A percentile compares a stretch with the other conserved stretches of the same genome.
Conservation (phyloP, 2,888 invertebrate species). For the Diplazon laetatorius region DNA sequence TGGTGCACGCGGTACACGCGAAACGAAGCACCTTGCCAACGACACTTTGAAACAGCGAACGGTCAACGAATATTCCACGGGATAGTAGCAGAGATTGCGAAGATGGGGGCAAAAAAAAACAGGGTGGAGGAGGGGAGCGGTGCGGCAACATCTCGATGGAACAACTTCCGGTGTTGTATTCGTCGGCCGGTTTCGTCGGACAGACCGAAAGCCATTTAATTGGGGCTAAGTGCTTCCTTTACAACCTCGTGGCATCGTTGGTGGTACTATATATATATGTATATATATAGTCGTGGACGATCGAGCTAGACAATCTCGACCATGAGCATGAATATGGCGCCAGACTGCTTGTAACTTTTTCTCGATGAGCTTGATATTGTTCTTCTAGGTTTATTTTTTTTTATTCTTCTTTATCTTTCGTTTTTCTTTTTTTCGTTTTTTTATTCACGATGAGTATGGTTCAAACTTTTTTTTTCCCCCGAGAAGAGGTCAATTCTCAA, state of each 20-base stretch:
- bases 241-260: background rate
- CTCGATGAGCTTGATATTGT: background rate
- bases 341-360: background rate
- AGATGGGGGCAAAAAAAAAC: too few relatives aligned
- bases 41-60: slow-evolving; percentile 41
- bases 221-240: slow-evolving; percentile 42
- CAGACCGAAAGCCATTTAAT: slow-evolving; percentile 18
- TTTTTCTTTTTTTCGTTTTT: too few relatives aligned
- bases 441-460: too few relatives aligned
- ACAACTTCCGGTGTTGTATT: slow-evolving; percentile 28
- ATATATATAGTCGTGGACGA: slow-evolving; percentile 2
- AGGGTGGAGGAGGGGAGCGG: too few relatives aligned
- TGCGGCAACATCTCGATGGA: background rate
- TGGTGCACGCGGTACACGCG: background rate
- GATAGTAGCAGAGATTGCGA: slow-evolving; percentile 50
- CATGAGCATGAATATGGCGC: background rate
- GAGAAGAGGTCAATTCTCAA: too few relatives aligned
- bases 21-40: slow-evolving; percentile 30
- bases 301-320: slow-evolving; percentile 2
- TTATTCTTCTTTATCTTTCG: background rate
- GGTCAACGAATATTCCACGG: slow-evolving; percentile 55
- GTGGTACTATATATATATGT: too few relatives aligned
- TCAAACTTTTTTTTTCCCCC: too few relatives aligned
- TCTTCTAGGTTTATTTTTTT: background rate
- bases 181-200: background rate